Conservation (phyloP, 2,113 vertebrate species). For the Lophotis ruficrista region DNA sequence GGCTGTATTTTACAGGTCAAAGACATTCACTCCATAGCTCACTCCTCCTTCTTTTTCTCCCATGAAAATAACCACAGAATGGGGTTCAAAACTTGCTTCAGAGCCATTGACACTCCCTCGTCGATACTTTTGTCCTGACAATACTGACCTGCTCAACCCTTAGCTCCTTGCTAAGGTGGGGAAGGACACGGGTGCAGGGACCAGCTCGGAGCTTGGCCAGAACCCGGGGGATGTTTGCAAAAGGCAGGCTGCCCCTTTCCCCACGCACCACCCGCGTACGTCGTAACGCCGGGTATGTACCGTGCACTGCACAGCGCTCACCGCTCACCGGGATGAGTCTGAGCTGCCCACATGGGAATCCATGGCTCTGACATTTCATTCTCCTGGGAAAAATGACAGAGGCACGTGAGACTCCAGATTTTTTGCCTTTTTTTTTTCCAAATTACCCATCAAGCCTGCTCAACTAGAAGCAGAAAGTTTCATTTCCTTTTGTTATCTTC, state of each 20-base stretch:
- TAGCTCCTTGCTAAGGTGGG: background rate
- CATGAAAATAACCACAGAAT: background rate
- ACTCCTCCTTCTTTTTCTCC: background rate
- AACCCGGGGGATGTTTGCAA: background rate
- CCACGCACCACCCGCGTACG: fast-evolving
- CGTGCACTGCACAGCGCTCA: background rate
- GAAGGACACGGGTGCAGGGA: background rate
- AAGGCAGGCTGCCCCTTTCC: background rate
- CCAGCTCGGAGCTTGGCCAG: background rate
- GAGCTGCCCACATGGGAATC: background rate
- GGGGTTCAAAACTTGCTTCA: background rate
- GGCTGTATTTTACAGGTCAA: background rate
- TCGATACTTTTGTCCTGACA: background rate
- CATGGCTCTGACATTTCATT: background rate
- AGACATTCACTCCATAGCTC: background rate
- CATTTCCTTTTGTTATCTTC: background rate
- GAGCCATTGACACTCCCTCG: background rate
- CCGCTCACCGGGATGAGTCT: background rate
- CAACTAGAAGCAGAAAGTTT: background rate
- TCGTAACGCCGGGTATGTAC: fast-evolving
- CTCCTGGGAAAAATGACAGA: background rate
- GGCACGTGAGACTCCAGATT: background rate
- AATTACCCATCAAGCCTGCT: background rate
- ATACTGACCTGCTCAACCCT: too few relatives aligned
- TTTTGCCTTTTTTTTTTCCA: background rate